Conservation (phyloP, 1,140 invertebrate species). For the Micrasema longulum region DNA sequence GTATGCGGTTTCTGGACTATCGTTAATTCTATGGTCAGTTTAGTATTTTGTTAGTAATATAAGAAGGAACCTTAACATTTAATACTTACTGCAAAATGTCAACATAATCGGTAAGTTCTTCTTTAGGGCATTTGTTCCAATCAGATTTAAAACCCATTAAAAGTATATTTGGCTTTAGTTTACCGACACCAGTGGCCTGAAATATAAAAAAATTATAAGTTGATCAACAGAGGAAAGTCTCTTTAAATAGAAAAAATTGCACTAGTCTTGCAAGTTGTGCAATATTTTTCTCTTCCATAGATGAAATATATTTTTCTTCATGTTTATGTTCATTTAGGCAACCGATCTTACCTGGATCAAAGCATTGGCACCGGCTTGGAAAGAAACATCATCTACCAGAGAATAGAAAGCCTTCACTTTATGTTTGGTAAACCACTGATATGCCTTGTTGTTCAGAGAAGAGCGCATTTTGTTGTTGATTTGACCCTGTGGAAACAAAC, state of each 20-base stretch:
- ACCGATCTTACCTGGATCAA: constrained; percentile 76
- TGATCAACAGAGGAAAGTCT: not conserved
- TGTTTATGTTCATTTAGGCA: no score
- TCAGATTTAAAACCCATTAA: constrained; percentile 93
- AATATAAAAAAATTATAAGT: not conserved
- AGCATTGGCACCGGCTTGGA: constrained; percentile 80
- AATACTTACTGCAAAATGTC: constrained; percentile 90
- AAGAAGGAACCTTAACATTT: no score
- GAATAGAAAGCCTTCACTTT: constrained; percentile 94
- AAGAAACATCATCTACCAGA: constrained; percentile 81
- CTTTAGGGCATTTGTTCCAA: constrained; percentile 82
- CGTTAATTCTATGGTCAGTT: no score
- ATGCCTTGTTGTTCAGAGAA: constrained; percentile 69
- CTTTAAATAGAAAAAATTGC: not conserved
- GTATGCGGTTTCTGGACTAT: no score
- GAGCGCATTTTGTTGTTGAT: constrained; percentile 70
- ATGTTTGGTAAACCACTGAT: constrained; percentile 84
- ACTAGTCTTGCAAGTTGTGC: not conserved
- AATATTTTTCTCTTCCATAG: not conserved
- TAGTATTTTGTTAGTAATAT: no score
- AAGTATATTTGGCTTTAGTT: constrained; percentile 90
- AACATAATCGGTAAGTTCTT: constrained; percentile 87
- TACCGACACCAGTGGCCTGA: constrained; percentile 84
- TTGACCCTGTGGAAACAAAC: constrained; percentile 60
- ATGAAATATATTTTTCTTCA: no score